A percentile compares a stretch with the other conserved stretches of the same genome.
Evolutionary conservation across 2,797 vertebrate species (phyloP).

Genomic region (Catharus ustulatus): DNA sequence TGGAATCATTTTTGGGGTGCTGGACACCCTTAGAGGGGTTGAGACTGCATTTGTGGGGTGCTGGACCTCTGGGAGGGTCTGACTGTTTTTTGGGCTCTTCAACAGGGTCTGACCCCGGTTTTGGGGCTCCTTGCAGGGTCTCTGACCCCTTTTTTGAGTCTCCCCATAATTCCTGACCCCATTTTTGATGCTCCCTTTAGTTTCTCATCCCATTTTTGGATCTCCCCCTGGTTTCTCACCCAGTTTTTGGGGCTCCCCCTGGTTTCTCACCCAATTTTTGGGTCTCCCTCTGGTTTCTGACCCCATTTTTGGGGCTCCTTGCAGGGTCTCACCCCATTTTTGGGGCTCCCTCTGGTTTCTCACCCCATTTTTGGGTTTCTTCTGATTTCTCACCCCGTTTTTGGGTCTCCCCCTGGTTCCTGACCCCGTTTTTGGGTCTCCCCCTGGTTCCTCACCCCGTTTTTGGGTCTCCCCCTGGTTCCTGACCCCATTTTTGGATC

Average conservation of each 20-base stretch:
- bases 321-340: neutral
- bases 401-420: no score
- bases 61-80: no score
- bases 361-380: neutral
- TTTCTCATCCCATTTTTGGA: neutral
- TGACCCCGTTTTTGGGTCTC: neutral
- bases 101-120: no score
- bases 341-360: neutral
- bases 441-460: neutral
- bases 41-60: neutral
- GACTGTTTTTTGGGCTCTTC: no score
- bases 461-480: neutral
- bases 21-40: no score
- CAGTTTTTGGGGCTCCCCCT: neutral
- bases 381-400: no score
- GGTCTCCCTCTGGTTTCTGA: neutral
- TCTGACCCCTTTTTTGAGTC: no score
- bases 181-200: neutral
- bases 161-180: neutral
- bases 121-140: no score
- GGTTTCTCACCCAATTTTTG: neutral
- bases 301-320: no score
- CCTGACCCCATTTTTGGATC: no score
- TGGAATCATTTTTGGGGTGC: no score
- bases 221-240: neutral